Evolutionary conservation across 2,113 vertebrate genomes (phyloP).

Genomic region (Elgaria multicarinata): DNA sequence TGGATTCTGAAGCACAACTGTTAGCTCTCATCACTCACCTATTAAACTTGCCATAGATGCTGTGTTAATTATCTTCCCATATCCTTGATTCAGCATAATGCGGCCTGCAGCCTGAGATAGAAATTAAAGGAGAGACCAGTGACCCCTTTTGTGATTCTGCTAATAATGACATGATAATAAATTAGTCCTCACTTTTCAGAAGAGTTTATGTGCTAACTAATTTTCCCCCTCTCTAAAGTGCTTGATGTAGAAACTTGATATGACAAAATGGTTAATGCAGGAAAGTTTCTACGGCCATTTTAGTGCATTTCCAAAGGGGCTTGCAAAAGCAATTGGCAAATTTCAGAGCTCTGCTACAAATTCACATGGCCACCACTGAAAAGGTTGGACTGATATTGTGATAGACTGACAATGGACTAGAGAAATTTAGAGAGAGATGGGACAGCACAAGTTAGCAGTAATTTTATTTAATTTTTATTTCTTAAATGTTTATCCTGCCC

Average conservation of each 20-base stretch:
- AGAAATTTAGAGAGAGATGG: background rate
- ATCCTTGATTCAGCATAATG: conserved; percentile 95
- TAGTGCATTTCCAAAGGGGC: conserved; percentile 21
- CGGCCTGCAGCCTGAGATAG: conserved; percentile 89
- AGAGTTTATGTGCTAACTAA: conserved; percentile 76
- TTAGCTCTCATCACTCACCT: conserved; percentile 91
- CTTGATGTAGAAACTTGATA: conserved; percentile 73
- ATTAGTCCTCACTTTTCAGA: conserved; percentile 84
- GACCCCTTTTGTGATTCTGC: conserved; percentile 85
- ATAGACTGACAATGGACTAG: background rate
- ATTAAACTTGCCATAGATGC: conserved; percentile 96
- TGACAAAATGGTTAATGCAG: conserved; percentile 62
- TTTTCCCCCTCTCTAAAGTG: conserved; percentile 65
- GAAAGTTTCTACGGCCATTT: conserved; percentile 49
- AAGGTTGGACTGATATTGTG: background rate
- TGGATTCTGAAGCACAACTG: conserved; percentile 79
- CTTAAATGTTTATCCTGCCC: background rate
- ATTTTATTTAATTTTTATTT: conserved; percentile 1
- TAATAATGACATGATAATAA: conserved; percentile 85
- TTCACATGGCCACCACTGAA: conserved; percentile 3
- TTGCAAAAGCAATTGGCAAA: conserved; percentile 26
- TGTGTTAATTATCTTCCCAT: conserved; percentile 95
- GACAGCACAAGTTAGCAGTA: background rate
- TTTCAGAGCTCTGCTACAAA: background rate
- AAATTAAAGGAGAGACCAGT: conserved; percentile 87